Percentiles rank a stretch among this genome's conserved stretches.
Conservation (phyloP, 2,113 vertebrate species). For the Oryzias javanicus region DNA sequence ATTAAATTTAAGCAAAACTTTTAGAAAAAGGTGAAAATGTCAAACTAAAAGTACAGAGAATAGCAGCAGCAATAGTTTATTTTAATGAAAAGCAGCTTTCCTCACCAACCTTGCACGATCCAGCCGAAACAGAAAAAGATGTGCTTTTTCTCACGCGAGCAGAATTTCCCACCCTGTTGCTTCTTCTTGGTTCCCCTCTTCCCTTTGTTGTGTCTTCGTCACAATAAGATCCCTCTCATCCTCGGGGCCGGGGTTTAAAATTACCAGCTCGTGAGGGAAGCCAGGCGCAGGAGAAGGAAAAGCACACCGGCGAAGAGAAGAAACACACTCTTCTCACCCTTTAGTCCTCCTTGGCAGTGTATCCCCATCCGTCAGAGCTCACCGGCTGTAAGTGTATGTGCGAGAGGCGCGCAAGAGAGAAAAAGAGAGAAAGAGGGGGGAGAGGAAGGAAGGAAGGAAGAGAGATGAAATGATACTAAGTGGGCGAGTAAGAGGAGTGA, state of each 20-base stretch:
- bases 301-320: constrained; percentile 55
- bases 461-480: constrained; percentile 58
- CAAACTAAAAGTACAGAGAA: constrained; percentile 32
- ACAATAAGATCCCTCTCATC: constrained; percentile 63
- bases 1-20: constrained; percentile 12
- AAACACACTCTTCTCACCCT: constrained; percentile 57
- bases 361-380: constrained; percentile 65
- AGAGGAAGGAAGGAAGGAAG: constrained; percentile 43
- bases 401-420: constrained; percentile 14
- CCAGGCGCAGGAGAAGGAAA: constrained; percentile 45
- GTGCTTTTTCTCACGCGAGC: constrained; percentile 39
- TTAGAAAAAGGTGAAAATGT: not conserved
- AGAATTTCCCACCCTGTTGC: constrained; percentile 67
- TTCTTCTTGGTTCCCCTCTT: constrained; percentile 52
- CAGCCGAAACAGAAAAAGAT: constrained; percentile 35
- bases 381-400: constrained; percentile 47
- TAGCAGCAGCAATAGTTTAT: constrained; percentile 24
- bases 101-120: constrained; percentile 57
- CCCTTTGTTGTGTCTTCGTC: constrained; percentile 55
- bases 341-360: constrained; percentile 65
- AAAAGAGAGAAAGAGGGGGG: constrained; percentile 48
- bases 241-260: constrained; percentile 34
- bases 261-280: constrained; percentile 56
- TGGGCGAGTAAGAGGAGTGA: constrained; percentile 46
- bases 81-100: constrained; percentile 32